phyloP scores from a whole-genome alignment of 2,888 invertebrate genomes.

The Stenichneumon culpator region DNA sequence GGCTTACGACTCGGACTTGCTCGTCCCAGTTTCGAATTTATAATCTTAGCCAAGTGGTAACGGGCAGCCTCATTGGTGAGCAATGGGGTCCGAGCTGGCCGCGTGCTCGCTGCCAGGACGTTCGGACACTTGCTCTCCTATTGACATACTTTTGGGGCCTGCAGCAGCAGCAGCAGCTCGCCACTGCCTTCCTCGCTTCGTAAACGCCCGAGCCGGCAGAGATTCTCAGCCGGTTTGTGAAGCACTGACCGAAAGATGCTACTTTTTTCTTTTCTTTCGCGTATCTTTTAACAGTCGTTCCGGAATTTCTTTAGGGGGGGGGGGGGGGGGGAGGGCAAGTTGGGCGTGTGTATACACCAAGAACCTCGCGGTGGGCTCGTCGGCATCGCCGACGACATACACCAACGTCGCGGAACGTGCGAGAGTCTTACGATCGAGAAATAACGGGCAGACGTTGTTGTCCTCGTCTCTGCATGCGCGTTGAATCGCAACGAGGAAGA shows the following conservation, averaged over 20 bases:
- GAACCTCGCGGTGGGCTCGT: slow-evolving; percentile 26
- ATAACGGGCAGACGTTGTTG: slow-evolving; percentile 69
- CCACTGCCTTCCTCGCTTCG: slow-evolving; percentile 52
- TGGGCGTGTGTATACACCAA: slow-evolving; percentile 29
- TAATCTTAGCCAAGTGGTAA: background rate
- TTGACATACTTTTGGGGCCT: slow-evolving; percentile 80
- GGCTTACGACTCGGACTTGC: background rate
- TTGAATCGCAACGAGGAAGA: slow-evolving; percentile 60
- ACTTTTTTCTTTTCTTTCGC: slow-evolving; percentile 10
- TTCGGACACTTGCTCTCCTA: slow-evolving; percentile 81
- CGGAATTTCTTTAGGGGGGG: slow-evolving; percentile 54
- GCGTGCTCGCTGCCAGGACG: slow-evolving; percentile 64
- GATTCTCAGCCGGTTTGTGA: slow-evolving; percentile 66
- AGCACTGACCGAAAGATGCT: slow-evolving; percentile 24
- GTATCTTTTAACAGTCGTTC: slow-evolving; percentile 47
- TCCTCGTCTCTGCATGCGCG: slow-evolving; percentile 55
- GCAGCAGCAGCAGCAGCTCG: slow-evolving; percentile 46
- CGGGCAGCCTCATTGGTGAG: slow-evolving; percentile 38
- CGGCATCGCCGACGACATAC: slow-evolving; percentile 13
- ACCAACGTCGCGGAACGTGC: slow-evolving; percentile 20
- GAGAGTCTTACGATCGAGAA: slow-evolving; percentile 64
- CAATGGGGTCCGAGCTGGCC: slow-evolving; percentile 22
- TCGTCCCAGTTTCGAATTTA: slow-evolving; percentile 54
- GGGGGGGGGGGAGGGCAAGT: background rate
- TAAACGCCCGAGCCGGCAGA: slow-evolving; percentile 59